Evolutionary conservation across 2,113 vertebrate genomes (phyloP), one percentile per base, ranked within the genome.

Genomic region (Nothocercus nigrocapillus): DNA sequence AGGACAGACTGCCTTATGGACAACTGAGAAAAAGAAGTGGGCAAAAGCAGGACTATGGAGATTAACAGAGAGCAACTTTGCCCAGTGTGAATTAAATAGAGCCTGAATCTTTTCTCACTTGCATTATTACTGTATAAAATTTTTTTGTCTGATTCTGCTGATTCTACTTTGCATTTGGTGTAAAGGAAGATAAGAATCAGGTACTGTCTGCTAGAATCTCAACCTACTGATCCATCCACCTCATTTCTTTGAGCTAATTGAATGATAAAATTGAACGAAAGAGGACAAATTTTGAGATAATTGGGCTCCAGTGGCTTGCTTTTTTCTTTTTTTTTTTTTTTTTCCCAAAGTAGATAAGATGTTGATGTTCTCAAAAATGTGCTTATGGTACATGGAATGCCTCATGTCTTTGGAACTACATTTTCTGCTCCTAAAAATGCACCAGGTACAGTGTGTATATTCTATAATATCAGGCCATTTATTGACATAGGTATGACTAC

Each of bases 251-350:
- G 72, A 76, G 67, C n/a, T 95, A 45, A 28, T 54, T 93, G 91
- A 93, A 88, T 83, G 67, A 93, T 83, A 94, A 96, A 95, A 93
- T 20, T 44, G 47, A 89, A 88, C 68, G 47, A 79, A 94, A 82
- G 81, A 93, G 68, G 68, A 47, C 38, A 76, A 54, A 32, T 96
- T 95, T 94, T 95, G 66, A 94, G 83, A 74, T 97, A 97, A 97
- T 85, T 97, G 20, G 86, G 27, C 93, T 96, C 86, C n/a, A 56
- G 94, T 97, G 94, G 21, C 38, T 93, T 92, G 19, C 47, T 85
- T 74, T 89, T 47, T 45, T 15, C 53, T 74, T 88, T 32, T 66
- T 28, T n/a, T 14, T 3, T 38, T 14, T 3, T 38, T 8, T 16
- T 24, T 13, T 13, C 34, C 22, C 11, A 2, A 44, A 94, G 69